A percentile compares a stretch with the other conserved stretches of the same genome.
These are phyloP conservation scores for Gasterosteus nipponicus DNA, from an alignment of 2,113 vertebrate species.

Conservation along the genomic window DNA sequence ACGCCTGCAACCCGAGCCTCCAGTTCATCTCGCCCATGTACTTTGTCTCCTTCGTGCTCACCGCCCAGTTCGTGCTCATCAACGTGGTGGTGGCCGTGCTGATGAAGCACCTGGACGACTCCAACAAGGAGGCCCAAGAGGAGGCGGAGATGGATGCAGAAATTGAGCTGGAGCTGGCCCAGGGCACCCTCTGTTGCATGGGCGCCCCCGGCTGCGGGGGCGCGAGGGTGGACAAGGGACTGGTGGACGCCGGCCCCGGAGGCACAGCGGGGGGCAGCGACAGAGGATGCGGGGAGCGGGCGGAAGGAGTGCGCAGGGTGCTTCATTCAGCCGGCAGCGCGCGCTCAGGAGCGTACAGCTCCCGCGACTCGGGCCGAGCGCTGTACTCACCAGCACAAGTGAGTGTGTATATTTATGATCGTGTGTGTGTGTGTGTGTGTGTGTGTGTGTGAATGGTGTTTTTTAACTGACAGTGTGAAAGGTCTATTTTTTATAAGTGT, in stretches of 20 bases:
- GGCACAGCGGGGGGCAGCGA: constrained; percentile 23
- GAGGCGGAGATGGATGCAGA: constrained; percentile 98
- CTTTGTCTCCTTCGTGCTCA: constrained; percentile 99
- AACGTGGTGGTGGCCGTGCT: constrained; percentile 99
- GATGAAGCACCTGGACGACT: constrained; percentile 99
- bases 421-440: constrained; percentile 73
- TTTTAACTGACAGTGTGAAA: constrained; percentile 24
- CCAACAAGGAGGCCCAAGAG: constrained; percentile 99
- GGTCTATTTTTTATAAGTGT: constrained; percentile 15
- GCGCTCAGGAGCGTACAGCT: constrained; percentile 56
- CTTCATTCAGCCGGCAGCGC: constrained; percentile 42
- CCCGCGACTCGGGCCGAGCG: constrained; percentile 69
- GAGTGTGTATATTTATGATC: constrained; percentile 41
- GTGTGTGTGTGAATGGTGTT: constrained; percentile 75
- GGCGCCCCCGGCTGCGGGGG: constrained; percentile 77
- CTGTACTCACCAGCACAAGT: constrained; percentile 95
- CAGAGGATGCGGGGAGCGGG: constrained; percentile 58
- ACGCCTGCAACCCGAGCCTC: constrained; percentile 94
- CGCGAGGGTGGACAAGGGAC: constrained; percentile 60
- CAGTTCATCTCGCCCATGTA: constrained; percentile 96
- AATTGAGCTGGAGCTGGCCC: constrained; percentile 94
- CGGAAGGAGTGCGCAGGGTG: constrained; percentile 61
- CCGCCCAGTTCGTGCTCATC: constrained; percentile 99
- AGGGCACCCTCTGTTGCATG: constrained; percentile 87
- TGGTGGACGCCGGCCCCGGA: constrained; percentile 34